phyloP scores from a whole-genome alignment of 2,888 invertebrate genomes.

The Aphelenchoides bicaudatus region DNA sequence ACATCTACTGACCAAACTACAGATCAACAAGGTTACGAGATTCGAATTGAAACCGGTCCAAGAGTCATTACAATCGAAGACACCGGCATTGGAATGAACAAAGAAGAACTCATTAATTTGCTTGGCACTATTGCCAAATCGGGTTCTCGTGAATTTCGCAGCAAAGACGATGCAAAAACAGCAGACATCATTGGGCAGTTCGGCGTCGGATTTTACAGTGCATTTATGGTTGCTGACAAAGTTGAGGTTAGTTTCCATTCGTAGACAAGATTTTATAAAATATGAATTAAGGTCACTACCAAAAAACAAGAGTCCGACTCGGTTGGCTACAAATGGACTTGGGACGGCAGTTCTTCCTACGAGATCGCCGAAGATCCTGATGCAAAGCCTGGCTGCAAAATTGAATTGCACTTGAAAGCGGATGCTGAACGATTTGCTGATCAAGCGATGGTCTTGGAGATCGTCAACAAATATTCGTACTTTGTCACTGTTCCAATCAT shows the following conservation, averaged over 20 bases:
- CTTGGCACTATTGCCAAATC: conserved; percentile 92
- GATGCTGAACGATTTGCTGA: conserved; percentile 85
- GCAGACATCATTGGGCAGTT: conserved; percentile 89
- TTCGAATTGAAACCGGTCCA: conserved; percentile 83
- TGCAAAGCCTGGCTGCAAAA: conserved; percentile 84
- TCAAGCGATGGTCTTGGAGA: conserved; percentile 76
- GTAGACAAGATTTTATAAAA: conserved; percentile 4
- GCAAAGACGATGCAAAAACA: conserved; percentile 36
- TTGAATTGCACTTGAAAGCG: conserved; percentile 79
- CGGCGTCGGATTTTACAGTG: conserved; percentile 95
- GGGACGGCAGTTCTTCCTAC: conserved; percentile 75
- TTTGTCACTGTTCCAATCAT: conserved; percentile 90
- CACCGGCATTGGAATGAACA: conserved; percentile 81
- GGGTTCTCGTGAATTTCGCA: conserved; percentile 74
- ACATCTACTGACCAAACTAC: conserved; percentile 8
- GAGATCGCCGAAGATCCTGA: conserved; percentile 81
- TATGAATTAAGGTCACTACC: conserved; percentile 70
- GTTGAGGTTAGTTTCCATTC: too few relatives aligned
- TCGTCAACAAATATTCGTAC: conserved; percentile 73
- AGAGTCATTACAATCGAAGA: conserved; percentile 64
- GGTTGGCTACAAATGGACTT: conserved; percentile 77
- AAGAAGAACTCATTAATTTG: conserved; percentile 82
- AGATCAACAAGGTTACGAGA: conserved; percentile 70
- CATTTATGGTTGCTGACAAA: conserved; percentile 92
- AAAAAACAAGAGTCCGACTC: conserved; percentile 71